Evolutionary conservation across 2,888 invertebrate genomes (phyloP).

Genomic region (Erebia aethiops): DNA sequence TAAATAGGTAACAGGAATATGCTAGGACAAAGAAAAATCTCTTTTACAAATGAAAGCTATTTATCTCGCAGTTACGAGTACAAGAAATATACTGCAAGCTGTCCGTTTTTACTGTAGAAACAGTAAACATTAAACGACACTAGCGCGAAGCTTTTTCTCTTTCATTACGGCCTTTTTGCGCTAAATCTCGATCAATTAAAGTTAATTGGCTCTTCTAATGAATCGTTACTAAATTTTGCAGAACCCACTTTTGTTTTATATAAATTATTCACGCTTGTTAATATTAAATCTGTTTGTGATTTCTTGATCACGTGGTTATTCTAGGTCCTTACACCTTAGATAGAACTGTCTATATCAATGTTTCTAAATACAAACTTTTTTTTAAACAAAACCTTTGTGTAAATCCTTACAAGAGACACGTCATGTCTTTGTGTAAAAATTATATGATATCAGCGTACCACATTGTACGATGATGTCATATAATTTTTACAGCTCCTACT

Average conservation of each 20-base stretch:
- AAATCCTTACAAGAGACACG: too few relatives aligned
- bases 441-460: too few relatives aligned
- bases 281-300: too few relatives aligned
- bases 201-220: constrained; percentile 17
- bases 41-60: constrained; percentile 25
- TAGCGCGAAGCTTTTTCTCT: constrained; percentile 20
- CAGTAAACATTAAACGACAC: constrained; percentile 24
- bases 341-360: too few relatives aligned
- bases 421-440: too few relatives aligned
- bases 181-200: constrained; percentile 25
- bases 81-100: constrained; percentile 24
- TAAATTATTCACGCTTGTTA: not conserved
- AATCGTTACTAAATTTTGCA: not conserved
- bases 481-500: too few relatives aligned
- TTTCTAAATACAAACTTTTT: too few relatives aligned
- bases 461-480: too few relatives aligned
- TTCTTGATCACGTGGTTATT: too few relatives aligned
- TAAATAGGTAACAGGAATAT: constrained; percentile 19
- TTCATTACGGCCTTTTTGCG: constrained; percentile 24
- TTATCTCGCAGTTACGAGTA: constrained; percentile 20
- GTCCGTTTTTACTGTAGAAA: constrained; percentile 24
- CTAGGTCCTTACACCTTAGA: too few relatives aligned
- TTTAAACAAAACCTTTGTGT: too few relatives aligned
- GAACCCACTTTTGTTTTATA: not conserved
- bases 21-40: constrained; percentile 14